Evolutionary conservation across 2,113 vertebrate genomes (phyloP), one percentile per base, ranked within the genome.

Genomic region (Channa argus): DNA sequence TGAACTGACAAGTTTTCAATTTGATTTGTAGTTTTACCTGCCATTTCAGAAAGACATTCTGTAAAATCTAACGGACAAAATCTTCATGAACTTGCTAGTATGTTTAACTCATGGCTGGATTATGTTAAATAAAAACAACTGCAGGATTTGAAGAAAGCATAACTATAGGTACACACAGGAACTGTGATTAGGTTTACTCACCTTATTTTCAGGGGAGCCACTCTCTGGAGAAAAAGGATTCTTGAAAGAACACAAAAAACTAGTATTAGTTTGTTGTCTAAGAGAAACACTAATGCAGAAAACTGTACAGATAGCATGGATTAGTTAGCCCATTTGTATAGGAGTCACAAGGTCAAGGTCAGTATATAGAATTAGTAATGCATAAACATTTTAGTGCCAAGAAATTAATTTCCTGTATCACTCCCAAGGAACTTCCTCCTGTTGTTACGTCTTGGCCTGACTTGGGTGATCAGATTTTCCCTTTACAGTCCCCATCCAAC

Each of bases 401-500:
- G 11, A 46, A 51, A 41, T 70, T 43, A 2, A 53, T 72, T 71
- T 76, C 74, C 67, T 75, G 76, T 47, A 61, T 86, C 38, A 52
- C 55, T 49, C 60, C 66, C 71, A 63, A 51, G 71, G 56, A 24
- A 7, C 78, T 73, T 82, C 72, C 49, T 82, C 45, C 65, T 63
- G 72, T 77, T 79, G 77, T 65, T 50, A 67, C 51, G 43, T 77
- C 47, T 64, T 59, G 71, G 50, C 47, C 55, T 15, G 46, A 76
- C 50, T 49, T 38, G 34, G 54, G 37, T 59, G 60, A 56, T 64
- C 58, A 59, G 66, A 54, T 61, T 71, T 80, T 74, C 39, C 24
- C 65, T 63, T 67, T 73, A 2, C 54, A 82, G 83, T 44, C 76
- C 63, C 55, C 75, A 51, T 49, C n/a, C n/a, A 34, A 45, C 56